These are phyloP conservation scores for Chrysodeixis includens DNA, from an alignment of 2,888 invertebrate species.

Conservation along the genomic window DNA sequence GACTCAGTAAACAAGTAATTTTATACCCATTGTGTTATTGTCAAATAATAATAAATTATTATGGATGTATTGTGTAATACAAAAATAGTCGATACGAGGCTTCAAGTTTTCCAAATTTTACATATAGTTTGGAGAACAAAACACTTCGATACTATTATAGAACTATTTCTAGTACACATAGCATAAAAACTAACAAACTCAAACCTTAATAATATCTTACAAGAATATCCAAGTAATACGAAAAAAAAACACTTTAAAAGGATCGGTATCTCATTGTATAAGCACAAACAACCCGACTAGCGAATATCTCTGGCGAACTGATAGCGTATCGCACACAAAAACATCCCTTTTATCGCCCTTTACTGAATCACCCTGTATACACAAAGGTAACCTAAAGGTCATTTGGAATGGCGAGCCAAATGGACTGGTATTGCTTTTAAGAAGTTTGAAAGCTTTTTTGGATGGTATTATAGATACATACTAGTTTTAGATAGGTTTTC, in stretches of 20 bases:
- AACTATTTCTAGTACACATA: neutral
- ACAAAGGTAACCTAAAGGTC: slow-evolving; percentile 36
- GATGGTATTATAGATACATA: neutral
- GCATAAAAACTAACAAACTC: neutral
- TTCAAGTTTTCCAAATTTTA: too few relatives aligned
- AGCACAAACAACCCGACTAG: slow-evolving; percentile 9
- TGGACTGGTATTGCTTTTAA: slow-evolving; percentile 22
- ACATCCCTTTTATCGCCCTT: slow-evolving; percentile 18
- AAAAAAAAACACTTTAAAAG: neutral
- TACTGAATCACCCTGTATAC: slow-evolving; percentile 26
- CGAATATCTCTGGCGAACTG: slow-evolving; percentile 1
- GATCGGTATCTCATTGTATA: slow-evolving; percentile 7
- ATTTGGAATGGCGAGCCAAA: slow-evolving; percentile 14
- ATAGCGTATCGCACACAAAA: slow-evolving; percentile 13
- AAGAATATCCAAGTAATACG: neutral
- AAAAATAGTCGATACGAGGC: too few relatives aligned
- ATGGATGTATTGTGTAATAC: too few relatives aligned
- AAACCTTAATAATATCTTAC: neutral
- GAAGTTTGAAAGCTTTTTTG: slow-evolving; percentile 15
- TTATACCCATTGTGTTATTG: too few relatives aligned
- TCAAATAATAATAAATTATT: too few relatives aligned
- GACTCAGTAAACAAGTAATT: too few relatives aligned
- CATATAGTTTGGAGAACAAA: too few relatives aligned
- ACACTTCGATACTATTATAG: too few relatives aligned
- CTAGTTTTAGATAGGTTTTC: too few relatives aligned